Evolutionary conservation across 2,797 vertebrate genomes (phyloP).

Genomic region (Adelosebastes latens): DNA sequence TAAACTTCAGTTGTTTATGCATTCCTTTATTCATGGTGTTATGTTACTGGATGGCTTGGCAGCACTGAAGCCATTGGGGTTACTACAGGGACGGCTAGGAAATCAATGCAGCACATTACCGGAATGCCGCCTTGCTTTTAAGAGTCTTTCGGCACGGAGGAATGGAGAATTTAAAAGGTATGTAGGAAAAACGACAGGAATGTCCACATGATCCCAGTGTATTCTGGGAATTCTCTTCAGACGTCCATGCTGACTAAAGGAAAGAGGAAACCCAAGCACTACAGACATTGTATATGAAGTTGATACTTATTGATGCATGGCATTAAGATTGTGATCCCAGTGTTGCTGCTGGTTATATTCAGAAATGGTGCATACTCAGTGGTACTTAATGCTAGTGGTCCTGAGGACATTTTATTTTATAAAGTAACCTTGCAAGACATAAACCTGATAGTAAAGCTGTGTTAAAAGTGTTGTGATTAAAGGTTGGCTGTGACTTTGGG

Average conservation of each 20-base stretch:
- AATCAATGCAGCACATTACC: slow-evolving; percentile 72
- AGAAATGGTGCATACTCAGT: not conserved
- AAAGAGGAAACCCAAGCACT: slow-evolving; percentile 52
- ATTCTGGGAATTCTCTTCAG: slow-evolving; percentile 48
- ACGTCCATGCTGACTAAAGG: slow-evolving; percentile 55
- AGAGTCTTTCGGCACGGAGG: slow-evolving; percentile 30
- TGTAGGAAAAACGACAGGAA: slow-evolving; percentile 48
- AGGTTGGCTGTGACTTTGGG: not conserved
- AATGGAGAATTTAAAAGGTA: slow-evolving; percentile 58
- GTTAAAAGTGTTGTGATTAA: slow-evolving; percentile 6
- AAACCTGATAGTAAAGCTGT: not conserved
- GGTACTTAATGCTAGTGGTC: not conserved
- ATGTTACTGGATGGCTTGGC: slow-evolving; percentile 51
- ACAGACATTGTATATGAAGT: slow-evolving; percentile 20
- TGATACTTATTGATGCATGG: slow-evolving; percentile 33
- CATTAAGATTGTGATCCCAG: slow-evolving; percentile 7
- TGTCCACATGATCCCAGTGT: slow-evolving; percentile 38
- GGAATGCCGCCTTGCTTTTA: slow-evolving; percentile 54
- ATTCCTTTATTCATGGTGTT: slow-evolving; percentile 31
- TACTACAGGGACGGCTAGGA: slow-evolving; percentile 33
- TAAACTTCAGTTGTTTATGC: slow-evolving; percentile 21
- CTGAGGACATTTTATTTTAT: not conserved
- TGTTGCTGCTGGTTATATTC: not conserved
- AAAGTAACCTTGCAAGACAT: slow-evolving; percentile 1
- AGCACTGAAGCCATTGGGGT: slow-evolving; percentile 32